These are phyloP conservation scores for Reticulitermes lucifugus DNA, from an alignment of 2,888 invertebrate species.

Conservation along the genomic window DNA sequence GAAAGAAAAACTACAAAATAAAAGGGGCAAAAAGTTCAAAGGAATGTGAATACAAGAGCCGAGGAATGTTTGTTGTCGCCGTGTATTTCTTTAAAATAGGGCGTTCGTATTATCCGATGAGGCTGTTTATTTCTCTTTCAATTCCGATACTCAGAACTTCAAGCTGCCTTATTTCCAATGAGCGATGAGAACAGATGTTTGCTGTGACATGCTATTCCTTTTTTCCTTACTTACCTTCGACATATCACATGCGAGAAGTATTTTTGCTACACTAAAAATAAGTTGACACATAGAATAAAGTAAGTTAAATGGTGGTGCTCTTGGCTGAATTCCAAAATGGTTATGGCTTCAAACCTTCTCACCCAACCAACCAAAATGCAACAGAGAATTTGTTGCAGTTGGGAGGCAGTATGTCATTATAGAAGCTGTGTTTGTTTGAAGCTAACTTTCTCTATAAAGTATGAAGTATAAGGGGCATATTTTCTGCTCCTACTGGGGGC, in stretches of 20 bases:
- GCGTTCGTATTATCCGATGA: not conserved
- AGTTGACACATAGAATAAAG: not conserved
- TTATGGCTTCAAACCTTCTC: conserved; percentile 14
- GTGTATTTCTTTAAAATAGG: no score
- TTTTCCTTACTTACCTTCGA: not conserved
- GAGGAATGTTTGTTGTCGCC: no score
- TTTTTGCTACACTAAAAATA: conserved; percentile 29
- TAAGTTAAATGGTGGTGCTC: not conserved
- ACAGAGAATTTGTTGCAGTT: conserved; percentile 21
- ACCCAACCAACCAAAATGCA: conserved; percentile 19
- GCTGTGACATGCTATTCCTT: not conserved
- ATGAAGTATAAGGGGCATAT: conserved; percentile 14
- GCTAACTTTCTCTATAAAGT: conserved; percentile 26
- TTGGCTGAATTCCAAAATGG: conserved; percentile 15
- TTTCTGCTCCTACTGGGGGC: not conserved
- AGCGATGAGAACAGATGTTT: conserved; percentile 6
- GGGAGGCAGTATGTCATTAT: conserved; percentile 22
- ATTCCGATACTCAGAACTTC: not conserved
- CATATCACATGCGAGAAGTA: not conserved
- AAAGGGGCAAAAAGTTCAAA: no score
- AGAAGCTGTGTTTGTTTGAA: conserved; percentile 28
- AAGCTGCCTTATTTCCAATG: not conserved
- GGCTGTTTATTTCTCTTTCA: not conserved
- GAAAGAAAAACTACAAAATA: no score
- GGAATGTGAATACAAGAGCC: no score